Conservation (phyloP, 1,140 invertebrate genomes). For the Drosophila erecta region DNA sequence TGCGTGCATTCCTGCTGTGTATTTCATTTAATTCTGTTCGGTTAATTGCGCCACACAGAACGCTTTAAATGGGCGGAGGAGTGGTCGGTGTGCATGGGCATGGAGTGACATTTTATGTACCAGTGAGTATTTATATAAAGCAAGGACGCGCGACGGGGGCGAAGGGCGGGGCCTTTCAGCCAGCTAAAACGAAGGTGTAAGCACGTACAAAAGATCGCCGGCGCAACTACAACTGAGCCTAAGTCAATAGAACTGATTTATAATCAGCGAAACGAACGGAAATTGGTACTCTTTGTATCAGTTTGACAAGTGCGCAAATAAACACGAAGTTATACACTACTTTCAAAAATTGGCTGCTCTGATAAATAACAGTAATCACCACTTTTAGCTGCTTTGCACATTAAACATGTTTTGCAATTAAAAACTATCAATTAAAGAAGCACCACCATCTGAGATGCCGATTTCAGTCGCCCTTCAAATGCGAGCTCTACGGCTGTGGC, state of each 20-base stretch:
- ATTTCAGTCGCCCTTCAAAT: background rate
- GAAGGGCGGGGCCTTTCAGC: slow-evolving; percentile 12
- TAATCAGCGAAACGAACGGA: background rate
- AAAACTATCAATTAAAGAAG: background rate
- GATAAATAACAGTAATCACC: too few species aligned
- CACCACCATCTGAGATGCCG: background rate
- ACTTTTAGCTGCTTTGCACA: too few species aligned
- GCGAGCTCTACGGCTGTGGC: background rate
- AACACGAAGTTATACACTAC: too few species aligned
- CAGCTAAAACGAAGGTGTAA: slow-evolving; percentile 68
- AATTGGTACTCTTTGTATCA: too few species aligned
- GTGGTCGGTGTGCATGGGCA: slow-evolving; percentile 24
- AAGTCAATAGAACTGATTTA: background rate
- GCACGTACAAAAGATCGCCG: slow-evolving; percentile 58
- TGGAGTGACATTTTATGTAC: slow-evolving; percentile 61
- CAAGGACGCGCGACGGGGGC: background rate
- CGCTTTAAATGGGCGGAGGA: slow-evolving; percentile 30
- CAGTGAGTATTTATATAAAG: slow-evolving; percentile 32
- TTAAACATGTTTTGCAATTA: too few species aligned
- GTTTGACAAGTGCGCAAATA: too few species aligned
- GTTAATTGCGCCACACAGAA: slow-evolving; percentile 67
- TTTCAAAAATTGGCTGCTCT: too few species aligned
- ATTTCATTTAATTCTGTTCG: slow-evolving; percentile 49
- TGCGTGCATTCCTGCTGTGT: slow-evolving; percentile 32
- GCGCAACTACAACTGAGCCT: slow-evolving; percentile 12